Evolutionary conservation across 2,113 vertebrate species (phyloP).

Genomic region (Murina feae): DNA sequence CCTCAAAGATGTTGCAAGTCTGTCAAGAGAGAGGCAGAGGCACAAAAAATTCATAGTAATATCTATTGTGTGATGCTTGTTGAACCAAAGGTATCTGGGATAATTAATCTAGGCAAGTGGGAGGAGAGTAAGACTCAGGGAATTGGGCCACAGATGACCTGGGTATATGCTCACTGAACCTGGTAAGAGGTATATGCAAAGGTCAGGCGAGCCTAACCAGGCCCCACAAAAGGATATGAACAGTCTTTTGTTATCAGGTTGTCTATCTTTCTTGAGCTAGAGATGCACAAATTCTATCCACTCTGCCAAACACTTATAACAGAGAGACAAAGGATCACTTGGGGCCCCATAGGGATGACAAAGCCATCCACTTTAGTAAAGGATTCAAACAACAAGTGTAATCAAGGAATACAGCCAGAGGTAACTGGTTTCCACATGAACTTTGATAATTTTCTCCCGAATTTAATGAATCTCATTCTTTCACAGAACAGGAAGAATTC

Average conservation of each 20-base stretch:
- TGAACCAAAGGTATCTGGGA: neutral
- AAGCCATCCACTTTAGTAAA: neutral
- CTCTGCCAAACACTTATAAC: neutral
- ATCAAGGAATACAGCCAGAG: neutral
- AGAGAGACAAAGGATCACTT: neutral
- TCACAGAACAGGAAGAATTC: neutral
- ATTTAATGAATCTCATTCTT: neutral
- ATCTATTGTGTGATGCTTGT: neutral
- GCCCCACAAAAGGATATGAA: neutral
- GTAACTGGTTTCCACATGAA: neutral
- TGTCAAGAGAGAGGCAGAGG: neutral
- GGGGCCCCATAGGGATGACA: neutral
- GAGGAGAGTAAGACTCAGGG: neutral
- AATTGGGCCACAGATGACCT: neutral
- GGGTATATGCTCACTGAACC: neutral
- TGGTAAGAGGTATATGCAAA: neutral
- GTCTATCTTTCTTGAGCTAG: neutral
- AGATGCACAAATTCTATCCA: neutral
- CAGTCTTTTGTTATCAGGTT: slow-evolving; percentile 7
- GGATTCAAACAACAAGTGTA: neutral
- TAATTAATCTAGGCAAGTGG: neutral
- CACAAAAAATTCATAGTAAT: neutral
- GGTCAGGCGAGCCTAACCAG: neutral
- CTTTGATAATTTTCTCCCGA: neutral
- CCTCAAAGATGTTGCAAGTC: neutral